Percentiles rank a stretch among this genome's conserved stretches.
phyloP scores from a whole-genome alignment of 2,113 vertebrate genomes.

The Podocnemis expansa region DNA sequence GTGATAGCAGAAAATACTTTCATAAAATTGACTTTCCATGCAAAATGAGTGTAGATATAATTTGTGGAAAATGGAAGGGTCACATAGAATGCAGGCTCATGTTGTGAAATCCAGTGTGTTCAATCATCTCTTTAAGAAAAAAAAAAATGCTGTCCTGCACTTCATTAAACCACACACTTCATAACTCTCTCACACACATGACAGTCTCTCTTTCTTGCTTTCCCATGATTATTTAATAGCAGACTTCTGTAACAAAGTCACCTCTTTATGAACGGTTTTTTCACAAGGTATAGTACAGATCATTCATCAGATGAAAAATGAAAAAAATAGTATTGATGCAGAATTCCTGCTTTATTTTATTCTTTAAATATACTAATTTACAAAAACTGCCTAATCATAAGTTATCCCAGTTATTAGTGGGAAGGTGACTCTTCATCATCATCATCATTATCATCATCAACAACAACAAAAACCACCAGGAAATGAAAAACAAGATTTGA shows the following conservation, averaged over 20 bases:
- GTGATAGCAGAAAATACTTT: not conserved
- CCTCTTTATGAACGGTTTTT: not conserved
- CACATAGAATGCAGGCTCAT: not conserved
- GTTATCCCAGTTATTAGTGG: not conserved
- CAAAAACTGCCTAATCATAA: not conserved
- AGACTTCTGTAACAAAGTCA: not conserved
- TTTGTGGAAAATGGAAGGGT: not conserved
- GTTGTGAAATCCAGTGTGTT: not conserved
- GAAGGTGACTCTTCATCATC: not conserved
- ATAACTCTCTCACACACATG: fast-evolving
- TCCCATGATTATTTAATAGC: not conserved
- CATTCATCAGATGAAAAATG: not conserved
- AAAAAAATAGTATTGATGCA: not conserved
- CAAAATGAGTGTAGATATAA: not conserved
- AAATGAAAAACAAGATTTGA: slow-evolving; percentile 11
- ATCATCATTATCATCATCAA: no score
- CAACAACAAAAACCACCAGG: not conserved
- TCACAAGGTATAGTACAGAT: not conserved
- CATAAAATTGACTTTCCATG: not conserved
- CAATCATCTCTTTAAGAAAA: not conserved
- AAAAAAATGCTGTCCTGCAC: not conserved
- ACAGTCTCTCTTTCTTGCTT: not conserved
- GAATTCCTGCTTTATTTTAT: slow-evolving; percentile 13
- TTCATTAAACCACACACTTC: not conserved
- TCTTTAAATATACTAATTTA: slow-evolving; percentile 33